Conservation (phyloP, 2,888 invertebrate genomes). For the Bimastos eiseni region DNA sequence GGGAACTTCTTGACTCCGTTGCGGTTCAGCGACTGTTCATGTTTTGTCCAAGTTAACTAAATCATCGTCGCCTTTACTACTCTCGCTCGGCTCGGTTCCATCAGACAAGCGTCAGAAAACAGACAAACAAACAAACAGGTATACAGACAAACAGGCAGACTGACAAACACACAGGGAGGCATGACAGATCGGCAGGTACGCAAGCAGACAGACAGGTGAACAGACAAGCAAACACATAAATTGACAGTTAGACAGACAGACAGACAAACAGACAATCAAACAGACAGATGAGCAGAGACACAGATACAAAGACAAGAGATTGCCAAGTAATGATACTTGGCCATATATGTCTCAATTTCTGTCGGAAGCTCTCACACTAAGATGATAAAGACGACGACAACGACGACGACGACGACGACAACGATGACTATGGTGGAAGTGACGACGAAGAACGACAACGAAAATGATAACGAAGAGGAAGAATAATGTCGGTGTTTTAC, state of each 20-base stretch:
- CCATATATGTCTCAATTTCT: no score
- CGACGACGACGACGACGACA: neutral
- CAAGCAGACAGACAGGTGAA: neutral
- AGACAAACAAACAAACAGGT: neutral
- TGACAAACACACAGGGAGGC: neutral
- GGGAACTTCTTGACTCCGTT: constrained; percentile 20
- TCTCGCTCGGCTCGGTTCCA: neutral
- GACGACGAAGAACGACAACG: no score
- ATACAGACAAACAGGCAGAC: neutral
- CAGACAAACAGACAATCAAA: neutral
- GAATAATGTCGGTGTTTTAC: no score
- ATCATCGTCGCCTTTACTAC: neutral
- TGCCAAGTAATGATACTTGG: neutral
- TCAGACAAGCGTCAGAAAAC: neutral
- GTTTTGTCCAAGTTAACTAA: neutral
- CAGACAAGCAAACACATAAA: neutral
- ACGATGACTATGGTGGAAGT: neutral
- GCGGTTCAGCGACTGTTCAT: neutral
- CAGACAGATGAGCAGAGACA: neutral
- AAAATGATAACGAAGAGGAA: no score
- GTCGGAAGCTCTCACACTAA: neutral
- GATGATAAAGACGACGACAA: neutral
- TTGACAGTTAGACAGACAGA: neutral
- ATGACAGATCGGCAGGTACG: no score
- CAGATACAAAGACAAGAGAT: neutral